phyloP scores from a whole-genome alignment of 1,140 invertebrate genomes.

The Microplitis demolitor region DNA sequence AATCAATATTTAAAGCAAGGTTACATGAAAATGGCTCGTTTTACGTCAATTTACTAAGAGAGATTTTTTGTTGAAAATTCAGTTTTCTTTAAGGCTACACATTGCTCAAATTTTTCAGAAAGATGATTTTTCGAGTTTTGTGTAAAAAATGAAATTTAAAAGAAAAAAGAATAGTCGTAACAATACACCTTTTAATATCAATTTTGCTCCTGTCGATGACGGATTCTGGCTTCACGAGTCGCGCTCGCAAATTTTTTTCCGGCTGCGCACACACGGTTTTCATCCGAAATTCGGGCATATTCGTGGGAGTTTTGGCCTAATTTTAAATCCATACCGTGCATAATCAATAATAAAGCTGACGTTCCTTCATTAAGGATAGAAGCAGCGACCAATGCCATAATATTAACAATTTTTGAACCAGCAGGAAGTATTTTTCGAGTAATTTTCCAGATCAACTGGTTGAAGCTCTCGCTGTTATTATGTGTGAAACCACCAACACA shows the following conservation, averaged over 20 bases:
- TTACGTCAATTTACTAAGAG: no score
- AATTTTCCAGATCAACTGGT: background rate
- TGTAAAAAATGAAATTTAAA: no score
- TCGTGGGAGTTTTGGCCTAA: background rate
- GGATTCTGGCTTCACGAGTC: conserved; percentile 14
- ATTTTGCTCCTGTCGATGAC: conserved; percentile 16
- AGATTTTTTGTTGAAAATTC: no score
- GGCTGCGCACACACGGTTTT: background rate
- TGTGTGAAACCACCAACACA: background rate
- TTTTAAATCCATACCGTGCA: conserved; percentile 5
- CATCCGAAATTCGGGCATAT: background rate
- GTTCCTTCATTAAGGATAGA: background rate
- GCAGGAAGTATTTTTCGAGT: background rate
- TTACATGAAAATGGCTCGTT: no score
- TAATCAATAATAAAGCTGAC: background rate
- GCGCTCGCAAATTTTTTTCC: no score
- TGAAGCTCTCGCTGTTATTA: background rate
- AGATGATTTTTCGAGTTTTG: no score
- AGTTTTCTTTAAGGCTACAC: no score
- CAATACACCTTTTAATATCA: no score
- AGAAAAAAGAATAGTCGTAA: no score
- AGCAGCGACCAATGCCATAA: conserved; percentile 5
- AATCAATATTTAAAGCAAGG: no score
- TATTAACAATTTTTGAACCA: background rate
- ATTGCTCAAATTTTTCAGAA: no score